phyloP scores from a whole-genome alignment of 2,888 invertebrate genomes.

The Eristalis arbustorum region DNA sequence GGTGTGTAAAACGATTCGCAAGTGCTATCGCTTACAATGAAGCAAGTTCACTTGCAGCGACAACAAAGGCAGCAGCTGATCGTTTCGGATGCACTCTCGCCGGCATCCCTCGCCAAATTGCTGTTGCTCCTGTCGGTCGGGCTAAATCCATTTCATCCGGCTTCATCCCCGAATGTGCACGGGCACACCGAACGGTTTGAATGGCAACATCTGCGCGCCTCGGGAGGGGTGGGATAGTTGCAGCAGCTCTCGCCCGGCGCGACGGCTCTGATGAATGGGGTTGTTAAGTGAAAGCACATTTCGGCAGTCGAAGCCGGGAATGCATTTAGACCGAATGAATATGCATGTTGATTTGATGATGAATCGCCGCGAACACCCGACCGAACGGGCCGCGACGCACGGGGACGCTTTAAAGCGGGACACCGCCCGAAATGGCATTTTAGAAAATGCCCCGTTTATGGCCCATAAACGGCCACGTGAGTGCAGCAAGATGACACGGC shows the following conservation, averaged over 20 bases:
- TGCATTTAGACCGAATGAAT: conserved; percentile 59
- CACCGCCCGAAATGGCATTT: conserved; percentile 33
- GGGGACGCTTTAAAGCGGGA: conserved; percentile 6
- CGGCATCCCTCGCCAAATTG: conserved; percentile 36
- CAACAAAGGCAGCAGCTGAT: conserved; percentile 30
- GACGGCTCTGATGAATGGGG: conserved; percentile 62
- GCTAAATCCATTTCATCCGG: conserved; percentile 33
- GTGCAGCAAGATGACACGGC: conserved; percentile 7
- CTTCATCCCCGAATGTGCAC: conserved; percentile 8
- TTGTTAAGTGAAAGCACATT: conserved; percentile 68
- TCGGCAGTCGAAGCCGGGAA: conserved; percentile 53
- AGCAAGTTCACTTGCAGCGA: conserved; percentile 38
- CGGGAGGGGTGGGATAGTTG: neutral
- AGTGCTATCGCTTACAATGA: conserved; percentile 58
- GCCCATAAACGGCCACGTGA: conserved; percentile 54
- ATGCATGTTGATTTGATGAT: conserved; percentile 63
- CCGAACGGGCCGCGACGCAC: conserved; percentile 47
- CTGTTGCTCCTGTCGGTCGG: neutral
- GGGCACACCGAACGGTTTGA: conserved; percentile 7
- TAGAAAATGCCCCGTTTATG: conserved; percentile 36
- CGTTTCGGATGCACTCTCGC: conserved; percentile 57
- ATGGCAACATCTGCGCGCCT: conserved; percentile 26
- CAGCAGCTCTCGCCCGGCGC: conserved; percentile 1
- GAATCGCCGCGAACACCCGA: conserved; percentile 28
- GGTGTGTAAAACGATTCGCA: conserved; percentile 13